A percentile compares a stretch with the other conserved stretches of the same genome.
phyloP scores from a whole-genome alignment of 2,797 vertebrate species.

The Muscicapa striata region DNA sequence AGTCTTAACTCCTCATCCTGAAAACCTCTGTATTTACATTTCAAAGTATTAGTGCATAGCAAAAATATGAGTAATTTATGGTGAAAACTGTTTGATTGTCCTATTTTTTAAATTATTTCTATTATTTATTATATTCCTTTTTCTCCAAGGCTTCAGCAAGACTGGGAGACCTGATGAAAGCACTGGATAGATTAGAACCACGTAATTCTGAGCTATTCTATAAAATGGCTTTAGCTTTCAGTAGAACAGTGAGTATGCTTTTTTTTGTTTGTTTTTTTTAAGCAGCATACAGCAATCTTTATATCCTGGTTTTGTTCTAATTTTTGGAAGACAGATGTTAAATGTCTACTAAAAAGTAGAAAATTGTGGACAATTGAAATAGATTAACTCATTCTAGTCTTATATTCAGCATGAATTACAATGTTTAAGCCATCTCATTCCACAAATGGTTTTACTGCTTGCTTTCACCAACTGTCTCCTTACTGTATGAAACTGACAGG shows the following conservation, averaged over 20 bases:
- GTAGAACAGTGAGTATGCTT: conserved; percentile 85
- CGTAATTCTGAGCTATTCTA: conserved; percentile 87
- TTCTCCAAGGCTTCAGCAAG: conserved; percentile 83
- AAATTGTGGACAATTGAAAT: not conserved
- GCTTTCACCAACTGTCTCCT: not conserved
- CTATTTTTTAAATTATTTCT: not conserved
- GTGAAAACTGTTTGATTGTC: not conserved
- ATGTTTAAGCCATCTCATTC: not conserved
- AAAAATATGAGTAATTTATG: not conserved
- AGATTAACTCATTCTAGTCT: not conserved
- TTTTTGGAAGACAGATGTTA: not conserved
- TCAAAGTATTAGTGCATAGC: not conserved
- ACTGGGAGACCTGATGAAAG: conserved; percentile 84
- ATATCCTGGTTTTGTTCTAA: not conserved
- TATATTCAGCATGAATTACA: not conserved
- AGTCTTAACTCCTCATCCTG: not conserved
- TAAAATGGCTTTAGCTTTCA: conserved; percentile 91
- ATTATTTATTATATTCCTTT: not conserved
- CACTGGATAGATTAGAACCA: conserved; percentile 87
- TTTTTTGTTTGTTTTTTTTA: not conserved
- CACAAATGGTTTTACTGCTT: not conserved
- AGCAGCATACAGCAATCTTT: not conserved
- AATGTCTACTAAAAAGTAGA: not conserved
- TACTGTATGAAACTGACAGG: not conserved
- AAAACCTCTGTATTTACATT: not conserved